A percentile compares a stretch with the other conserved stretches of the same genome.
Conservation (phyloP, 2,888 invertebrate genomes). For the Drosophila percnosoma region DNA sequence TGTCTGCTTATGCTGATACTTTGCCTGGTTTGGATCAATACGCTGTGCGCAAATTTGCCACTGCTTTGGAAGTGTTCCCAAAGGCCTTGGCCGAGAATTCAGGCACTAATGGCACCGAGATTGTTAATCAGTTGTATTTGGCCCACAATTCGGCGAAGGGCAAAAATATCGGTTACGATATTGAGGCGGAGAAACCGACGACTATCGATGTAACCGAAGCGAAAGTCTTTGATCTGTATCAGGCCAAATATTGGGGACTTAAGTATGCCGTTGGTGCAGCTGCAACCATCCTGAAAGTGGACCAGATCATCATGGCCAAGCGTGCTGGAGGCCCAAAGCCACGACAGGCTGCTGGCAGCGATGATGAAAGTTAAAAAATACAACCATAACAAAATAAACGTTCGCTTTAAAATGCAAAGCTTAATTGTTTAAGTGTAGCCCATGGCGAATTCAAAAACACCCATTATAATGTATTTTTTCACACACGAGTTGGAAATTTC, state of each 20-base stretch:
- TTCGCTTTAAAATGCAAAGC: slow-evolving; percentile 34
- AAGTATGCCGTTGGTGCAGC: slow-evolving; percentile 98
- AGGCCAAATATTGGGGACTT: slow-evolving; percentile 96
- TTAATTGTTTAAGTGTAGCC: slow-evolving; percentile 48
- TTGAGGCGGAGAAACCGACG: slow-evolving; percentile 90
- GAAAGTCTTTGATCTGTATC: slow-evolving; percentile 92
- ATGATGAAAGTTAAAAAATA: slow-evolving; percentile 89
- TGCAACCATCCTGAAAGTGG: slow-evolving; percentile 95
- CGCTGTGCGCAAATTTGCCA: slow-evolving; percentile 96
- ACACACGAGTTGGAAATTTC: slow-evolving; percentile 59
- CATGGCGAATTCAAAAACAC: slow-evolving; percentile 20
- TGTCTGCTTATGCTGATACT: slow-evolving; percentile 95
- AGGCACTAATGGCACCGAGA: slow-evolving; percentile 94
- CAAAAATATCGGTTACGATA: slow-evolving; percentile 93
- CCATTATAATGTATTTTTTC: slow-evolving; percentile 52
- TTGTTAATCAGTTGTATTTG: slow-evolving; percentile 94
- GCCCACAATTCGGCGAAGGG: slow-evolving; percentile 94
- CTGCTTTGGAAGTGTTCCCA: slow-evolving; percentile 95
- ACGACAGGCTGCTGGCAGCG: slow-evolving; percentile 88
- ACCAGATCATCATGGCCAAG: slow-evolving; percentile 99
- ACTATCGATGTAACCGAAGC: slow-evolving; percentile 91
- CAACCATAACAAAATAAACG: not conserved
- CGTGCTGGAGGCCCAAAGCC: slow-evolving; percentile 97
- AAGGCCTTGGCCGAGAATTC: slow-evolving; percentile 97
- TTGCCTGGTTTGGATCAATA: slow-evolving; percentile 98